These are phyloP conservation scores for Leptinotarsa defecta DNA, from an alignment of 1,140 invertebrate genomes.

Conservation along the genomic window DNA sequence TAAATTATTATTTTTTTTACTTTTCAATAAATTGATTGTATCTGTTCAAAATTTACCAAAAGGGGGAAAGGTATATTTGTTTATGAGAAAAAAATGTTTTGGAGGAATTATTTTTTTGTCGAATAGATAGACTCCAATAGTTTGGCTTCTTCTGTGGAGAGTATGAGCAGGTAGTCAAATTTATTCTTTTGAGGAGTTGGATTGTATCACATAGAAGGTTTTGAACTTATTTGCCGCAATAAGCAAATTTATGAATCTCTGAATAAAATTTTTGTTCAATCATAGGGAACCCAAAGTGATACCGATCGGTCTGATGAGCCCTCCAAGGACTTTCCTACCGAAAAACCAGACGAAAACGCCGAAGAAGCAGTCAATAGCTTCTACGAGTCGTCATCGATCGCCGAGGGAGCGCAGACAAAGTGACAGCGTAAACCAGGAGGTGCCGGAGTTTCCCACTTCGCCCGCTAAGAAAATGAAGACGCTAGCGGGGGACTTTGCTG, in stretches of 20 bases:
- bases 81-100: background rate
- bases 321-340: constrained; percentile 27
- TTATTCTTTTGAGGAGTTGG: too few species aligned
- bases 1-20: background rate
- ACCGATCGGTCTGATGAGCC: constrained; percentile 37
- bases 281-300: constrained; percentile 33
- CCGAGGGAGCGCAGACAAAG: constrained; percentile 42
- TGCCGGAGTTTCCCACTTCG: constrained; percentile 27
- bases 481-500: background rate
- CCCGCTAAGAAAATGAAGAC: constrained; percentile 40
- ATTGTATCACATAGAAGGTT: too few species aligned
- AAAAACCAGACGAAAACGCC: constrained; percentile 35
- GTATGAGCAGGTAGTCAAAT: too few species aligned
- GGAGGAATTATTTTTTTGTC: too few species aligned
- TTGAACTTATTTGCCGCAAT: too few species aligned
- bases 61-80: too few species aligned
- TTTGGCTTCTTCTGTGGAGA: too few species aligned
- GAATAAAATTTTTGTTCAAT: too few species aligned
- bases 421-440: constrained; percentile 38
- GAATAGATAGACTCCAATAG: too few species aligned
- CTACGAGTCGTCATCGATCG: constrained; percentile 28
- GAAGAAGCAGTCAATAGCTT: constrained; percentile 35
- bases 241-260: too few species aligned
- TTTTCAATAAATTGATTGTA: background rate
- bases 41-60: too few species aligned